Evolutionary conservation across 2,797 vertebrate genomes (phyloP), one percentile per base, ranked within the genome.

Genomic region (Rhyacichthys aspro): DNA sequence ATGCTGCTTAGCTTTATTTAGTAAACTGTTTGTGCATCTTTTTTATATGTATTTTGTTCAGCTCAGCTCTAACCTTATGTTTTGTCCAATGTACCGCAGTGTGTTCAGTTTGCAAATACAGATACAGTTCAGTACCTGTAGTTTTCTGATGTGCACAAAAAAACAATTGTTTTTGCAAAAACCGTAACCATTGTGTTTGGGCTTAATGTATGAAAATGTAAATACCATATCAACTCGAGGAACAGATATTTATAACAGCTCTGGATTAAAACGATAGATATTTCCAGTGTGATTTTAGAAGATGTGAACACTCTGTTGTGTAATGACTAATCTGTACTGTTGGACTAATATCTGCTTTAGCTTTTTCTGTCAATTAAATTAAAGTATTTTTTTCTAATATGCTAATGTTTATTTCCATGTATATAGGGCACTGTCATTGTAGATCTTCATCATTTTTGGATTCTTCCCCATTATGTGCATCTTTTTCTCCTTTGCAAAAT

Each of bases 311-410:
- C 23, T 18, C 16, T 18, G 15, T 17, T 50, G 11, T 18, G 34
- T 33, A 5, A 11, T 2, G 5, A 23, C 2, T n/a, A 23, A 23
- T 23, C 19, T 23, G 19, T 23, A 2, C 19, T 23, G 19, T 23
- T 23, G 19, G 19, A 17, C 34, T 38, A 39, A 50, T n/a, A 36
- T 39, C 19, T 53, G 38, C 11, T 50, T 38, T 8, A 53, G 36
- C 39, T 39, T 53, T 38, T 9, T 38, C 43, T 55, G 23, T 55
- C 23, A 43, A 55, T 32, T 33, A 43, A 19, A 43, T 17, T 46
- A 43, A 43, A 43, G 15, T 34, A 43, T 55, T 55, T 55, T 55
- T 55, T 55, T 55, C 41, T 55, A 55, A 8, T 10, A 6, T 43
- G 23, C 4, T 2, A 1, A 3, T 9, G 32, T 32, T 55, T 43